phyloP scores from a whole-genome alignment of 2,113 vertebrate genomes.

The Syngnathus scovelli region DNA sequence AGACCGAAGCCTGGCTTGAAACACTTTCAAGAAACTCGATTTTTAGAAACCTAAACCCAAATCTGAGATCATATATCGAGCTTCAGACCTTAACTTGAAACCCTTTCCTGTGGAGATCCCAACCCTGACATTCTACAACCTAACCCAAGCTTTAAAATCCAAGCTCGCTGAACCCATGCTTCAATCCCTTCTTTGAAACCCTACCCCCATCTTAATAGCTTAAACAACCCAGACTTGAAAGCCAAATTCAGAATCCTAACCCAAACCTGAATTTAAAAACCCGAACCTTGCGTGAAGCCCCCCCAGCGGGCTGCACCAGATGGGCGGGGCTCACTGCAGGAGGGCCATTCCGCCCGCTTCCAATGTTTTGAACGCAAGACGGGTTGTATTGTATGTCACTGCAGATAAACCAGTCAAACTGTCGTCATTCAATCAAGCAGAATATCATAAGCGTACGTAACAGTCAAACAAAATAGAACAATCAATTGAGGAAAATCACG shows the following conservation, averaged over 20 bases:
- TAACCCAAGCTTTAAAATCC: not conserved
- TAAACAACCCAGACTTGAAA: not conserved
- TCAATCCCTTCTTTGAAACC: not conserved
- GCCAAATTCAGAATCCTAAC: not conserved
- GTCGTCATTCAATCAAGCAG: too few relatives aligned
- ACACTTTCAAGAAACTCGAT: not conserved
- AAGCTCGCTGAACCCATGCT: not conserved
- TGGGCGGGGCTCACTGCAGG: conserved; percentile 23
- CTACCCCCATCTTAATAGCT: not conserved
- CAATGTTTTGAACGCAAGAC: too few relatives aligned
- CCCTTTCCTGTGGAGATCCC: too few relatives aligned
- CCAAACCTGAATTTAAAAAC: not conserved
- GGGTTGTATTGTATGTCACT: too few relatives aligned
- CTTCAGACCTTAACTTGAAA: not conserved
- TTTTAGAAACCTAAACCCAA: not conserved
- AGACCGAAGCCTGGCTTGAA: not conserved
- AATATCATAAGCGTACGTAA: too few relatives aligned
- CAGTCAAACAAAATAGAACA: too few relatives aligned
- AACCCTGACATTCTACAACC: too few relatives aligned
- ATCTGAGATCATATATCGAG: not conserved
- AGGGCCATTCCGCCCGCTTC: too few relatives aligned
- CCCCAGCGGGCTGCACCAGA: conserved; percentile 5
- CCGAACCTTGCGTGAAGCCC: not conserved
- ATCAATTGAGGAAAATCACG: too few relatives aligned
- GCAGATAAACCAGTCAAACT: too few relatives aligned